Base-by-base conservation (phyloP, 1,140 invertebrate species). In the Leptinotarsa defecta region DNA sequence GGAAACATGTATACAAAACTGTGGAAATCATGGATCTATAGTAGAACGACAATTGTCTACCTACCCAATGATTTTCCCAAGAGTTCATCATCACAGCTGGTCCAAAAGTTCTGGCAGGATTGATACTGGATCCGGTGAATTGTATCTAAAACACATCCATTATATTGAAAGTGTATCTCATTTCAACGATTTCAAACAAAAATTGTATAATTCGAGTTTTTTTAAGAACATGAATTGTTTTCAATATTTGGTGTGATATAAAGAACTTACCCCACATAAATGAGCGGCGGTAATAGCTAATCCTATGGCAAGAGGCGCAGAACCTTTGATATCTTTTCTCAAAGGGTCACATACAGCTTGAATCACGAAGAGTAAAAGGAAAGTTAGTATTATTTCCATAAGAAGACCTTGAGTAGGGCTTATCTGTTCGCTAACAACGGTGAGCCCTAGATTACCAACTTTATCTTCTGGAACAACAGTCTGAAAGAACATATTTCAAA, bases 81-180 rank as follows among this genome's bases (percentile, higher is more conserved):
- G 87, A 75, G 48, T 92, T 91, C 79, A 91, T 88, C 2, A 97
- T 91, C 0, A 95, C 91, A 17, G 94, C 94, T 0, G 96, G 95
- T 1, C 95, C 95, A 76, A 97, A 91, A 17, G 92, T 91, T 76
- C 95, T 89, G 0, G 95, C 95, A 0, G 96, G 95, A 86, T 97
- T 97, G 92, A 97, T 95, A 83, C 94, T 94, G 49, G 94, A 92
- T 1, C 95, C 95, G 22, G 94, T 94, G 78, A 92, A 91, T 19
- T 91, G 90, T 68, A 95, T 90, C 93, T 94, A 86, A 87, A 87
- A 74, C 49, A 69, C 0, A 43, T 43, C 11, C 2, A 11, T 43
- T 11, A 11, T 11, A 43, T 43, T 6, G 0, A 34, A 34, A 34
- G 1, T 11, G 34, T 34, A 34, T 34, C 27, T 34, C 6, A 34